Base-by-base conservation (phyloP, 2,888 invertebrate genomes). In the Ormyrus pomaceus region DNA sequence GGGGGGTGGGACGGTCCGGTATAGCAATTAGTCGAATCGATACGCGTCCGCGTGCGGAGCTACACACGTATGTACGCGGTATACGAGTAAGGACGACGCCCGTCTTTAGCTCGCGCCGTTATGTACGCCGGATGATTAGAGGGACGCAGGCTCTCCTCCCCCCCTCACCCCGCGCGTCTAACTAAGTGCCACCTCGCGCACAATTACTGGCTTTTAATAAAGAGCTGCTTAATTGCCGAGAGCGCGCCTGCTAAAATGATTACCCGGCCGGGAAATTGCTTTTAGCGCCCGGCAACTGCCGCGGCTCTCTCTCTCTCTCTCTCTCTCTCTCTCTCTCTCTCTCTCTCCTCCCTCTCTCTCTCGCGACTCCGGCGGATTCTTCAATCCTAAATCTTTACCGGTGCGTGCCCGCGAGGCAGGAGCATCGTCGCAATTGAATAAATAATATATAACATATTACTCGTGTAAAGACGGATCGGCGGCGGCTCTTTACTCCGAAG, bases 181-280 rank as follows among this genome's bases (percentile, higher is more conserved):
- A 59, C 66, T 69, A 72, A 79, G 73, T 68, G 73, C 66, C 48
- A 13, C 58, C 56, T 64, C 53, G 50, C 6, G 55, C n/a, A 65
- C 75, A 71, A 80, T 80, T 80, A 76, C 71, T 66, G 48, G 59
- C 55, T 80, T 76, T 76, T 71, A 80, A 80, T 76, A 71, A 76
- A 80, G 76, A 71, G 34, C 50, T 11, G 58, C 56, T 79, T 79
- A 65, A 79, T 79, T 75, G 75, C 75, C 65, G 79, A 11, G 58
- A 46, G 46, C 13, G 10, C n/a, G 48, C n/a, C 6, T 1, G 65
- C 71, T 71, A 72, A 71, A 45, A 66, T 50, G 50, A 72, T 76
- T 72, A 72, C 58, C 58, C 58, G n/a, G 34, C 4, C 72, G 68
- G 70, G 72, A 80, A 80, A 80, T 80, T 80, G 80, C 80, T 80